Conservation (phyloP, 2,888 invertebrate genomes). For the Philopedon plagiatum region DNA sequence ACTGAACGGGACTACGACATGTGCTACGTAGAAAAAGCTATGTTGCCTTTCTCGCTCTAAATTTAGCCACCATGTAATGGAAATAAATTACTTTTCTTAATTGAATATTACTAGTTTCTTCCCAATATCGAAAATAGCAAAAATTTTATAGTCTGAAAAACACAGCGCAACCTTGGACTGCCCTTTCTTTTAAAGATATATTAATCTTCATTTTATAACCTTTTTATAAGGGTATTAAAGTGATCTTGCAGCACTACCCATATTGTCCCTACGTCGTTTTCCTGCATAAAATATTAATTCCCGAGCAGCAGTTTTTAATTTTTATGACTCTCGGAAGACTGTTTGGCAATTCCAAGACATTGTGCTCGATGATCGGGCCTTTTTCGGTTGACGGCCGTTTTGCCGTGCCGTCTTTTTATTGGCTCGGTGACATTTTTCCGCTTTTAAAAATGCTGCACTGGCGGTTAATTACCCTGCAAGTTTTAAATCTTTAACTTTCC, state of each 20-base stretch:
- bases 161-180: background rate
- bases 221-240: background rate
- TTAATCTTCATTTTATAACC: background rate
- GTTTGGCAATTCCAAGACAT: constrained; percentile 57
- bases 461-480: constrained; percentile 69
- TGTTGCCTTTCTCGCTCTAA: too few relatives aligned
- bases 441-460: constrained; percentile 64
- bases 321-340: constrained; percentile 59
- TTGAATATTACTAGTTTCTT: too few relatives aligned
- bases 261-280: constrained; percentile 32
- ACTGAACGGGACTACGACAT: too few relatives aligned
- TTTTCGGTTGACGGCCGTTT: constrained; percentile 42
- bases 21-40: too few relatives aligned
- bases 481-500: constrained; percentile 41
- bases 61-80: too few relatives aligned
- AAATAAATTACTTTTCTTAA: too few relatives aligned
- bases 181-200: background rate
- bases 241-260: constrained; percentile 34
- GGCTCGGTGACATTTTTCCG: constrained; percentile 71
- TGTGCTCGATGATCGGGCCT: constrained; percentile 45
- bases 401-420: constrained; percentile 67
- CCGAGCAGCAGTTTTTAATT: constrained; percentile 56
- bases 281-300: constrained; percentile 52
- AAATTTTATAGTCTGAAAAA: too few relatives aligned
- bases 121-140: too few relatives aligned